These are phyloP conservation scores for Thecocarcelia acutangulata DNA, from an alignment of 2,888 invertebrate genomes.

Conservation along the genomic window DNA sequence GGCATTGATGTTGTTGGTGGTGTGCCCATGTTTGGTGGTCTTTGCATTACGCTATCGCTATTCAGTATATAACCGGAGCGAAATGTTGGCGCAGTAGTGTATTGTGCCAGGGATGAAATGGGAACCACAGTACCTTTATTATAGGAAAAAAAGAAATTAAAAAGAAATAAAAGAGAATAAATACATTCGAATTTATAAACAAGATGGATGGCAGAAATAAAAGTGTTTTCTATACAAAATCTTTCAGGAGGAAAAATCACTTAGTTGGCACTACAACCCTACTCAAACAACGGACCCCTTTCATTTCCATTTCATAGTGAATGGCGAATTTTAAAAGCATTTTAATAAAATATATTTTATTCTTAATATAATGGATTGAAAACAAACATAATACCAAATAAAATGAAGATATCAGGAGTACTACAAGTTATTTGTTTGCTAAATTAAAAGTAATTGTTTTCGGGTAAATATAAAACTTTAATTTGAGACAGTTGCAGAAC, in stretches of 20 bases:
- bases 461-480: too few species aligned
- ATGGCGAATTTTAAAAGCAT: not conserved
- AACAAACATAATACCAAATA: not conserved
- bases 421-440: too few species aligned
- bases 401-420: not conserved
- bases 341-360: conserved; percentile 36
- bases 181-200: conserved; percentile 33
- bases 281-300: conserved; percentile 1
- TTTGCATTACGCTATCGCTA: conserved; percentile 76
- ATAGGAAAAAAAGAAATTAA: conserved; percentile 32
- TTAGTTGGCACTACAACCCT: not conserved
- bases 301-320: not conserved
- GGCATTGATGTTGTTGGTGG: conserved; percentile 74
- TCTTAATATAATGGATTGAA: not conserved
- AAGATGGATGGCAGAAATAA: conserved; percentile 22
- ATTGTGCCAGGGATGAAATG: conserved; percentile 79
- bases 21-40: conserved; percentile 75
- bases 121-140: conserved; percentile 78
- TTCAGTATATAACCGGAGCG: conserved; percentile 79
- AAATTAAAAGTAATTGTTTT: too few species aligned
- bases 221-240: conserved; percentile 6
- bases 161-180: conserved; percentile 26
- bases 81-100: conserved; percentile 79
- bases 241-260: conserved; percentile 8
- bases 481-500: too few species aligned